These are phyloP conservation scores for Solea solea DNA, from an alignment of 2,113 vertebrate species.

Conservation along the genomic window DNA sequence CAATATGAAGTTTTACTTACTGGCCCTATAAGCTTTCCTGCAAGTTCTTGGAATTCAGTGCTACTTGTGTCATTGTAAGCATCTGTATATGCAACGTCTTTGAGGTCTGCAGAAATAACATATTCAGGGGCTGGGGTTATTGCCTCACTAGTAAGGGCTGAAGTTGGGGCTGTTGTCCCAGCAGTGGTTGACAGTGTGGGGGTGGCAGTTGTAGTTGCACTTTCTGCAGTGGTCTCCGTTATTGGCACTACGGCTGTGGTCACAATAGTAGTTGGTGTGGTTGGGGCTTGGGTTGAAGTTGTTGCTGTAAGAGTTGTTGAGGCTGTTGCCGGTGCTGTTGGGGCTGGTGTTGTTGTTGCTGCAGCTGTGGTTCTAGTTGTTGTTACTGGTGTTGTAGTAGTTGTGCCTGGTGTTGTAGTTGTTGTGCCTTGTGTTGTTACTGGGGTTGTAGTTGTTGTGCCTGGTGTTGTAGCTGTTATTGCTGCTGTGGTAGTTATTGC, in stretches of 20 bases:
- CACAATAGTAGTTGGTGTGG: not conserved
- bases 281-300: not conserved
- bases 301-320: not conserved
- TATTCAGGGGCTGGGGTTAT: not conserved
- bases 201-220: not conserved
- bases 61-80: not conserved
- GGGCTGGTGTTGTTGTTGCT: not conserved
- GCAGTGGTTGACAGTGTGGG: not conserved
- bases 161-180: not conserved
- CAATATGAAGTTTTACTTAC: not conserved
- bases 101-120: not conserved
- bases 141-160: not conserved
- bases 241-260: not conserved
- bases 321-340: not conserved
- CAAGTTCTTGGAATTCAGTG: not conserved
- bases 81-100: not conserved
- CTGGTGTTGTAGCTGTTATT: not conserved
- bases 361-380: not conserved
- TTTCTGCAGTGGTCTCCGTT: not conserved
- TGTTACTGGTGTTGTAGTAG: not conserved
- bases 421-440: no score
- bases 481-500: accelerated
- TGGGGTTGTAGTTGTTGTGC: not conserved
- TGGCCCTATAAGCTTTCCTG: not conserved
- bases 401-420: not conserved